Conservation (phyloP, 2,888 invertebrate species). For the Lithophane semibrunnea region DNA sequence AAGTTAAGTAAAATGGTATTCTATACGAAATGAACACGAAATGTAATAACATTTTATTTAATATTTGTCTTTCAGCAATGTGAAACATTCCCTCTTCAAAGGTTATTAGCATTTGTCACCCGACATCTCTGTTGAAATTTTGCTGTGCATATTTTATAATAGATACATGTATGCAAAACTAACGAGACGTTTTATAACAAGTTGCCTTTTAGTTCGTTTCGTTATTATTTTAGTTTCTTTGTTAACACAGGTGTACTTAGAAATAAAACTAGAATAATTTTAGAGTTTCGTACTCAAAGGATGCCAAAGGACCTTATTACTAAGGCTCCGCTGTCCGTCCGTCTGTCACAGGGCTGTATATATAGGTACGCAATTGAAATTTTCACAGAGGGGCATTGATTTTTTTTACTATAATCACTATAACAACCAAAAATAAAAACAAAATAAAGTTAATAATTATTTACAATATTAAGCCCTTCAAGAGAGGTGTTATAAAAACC, state of each 20-base stretch:
- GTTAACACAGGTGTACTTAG: not conserved
- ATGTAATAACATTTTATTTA: not conserved
- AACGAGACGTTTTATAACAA: not conserved
- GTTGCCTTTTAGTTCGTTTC: not conserved
- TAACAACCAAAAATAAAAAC: too few relatives aligned
- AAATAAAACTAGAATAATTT: not conserved
- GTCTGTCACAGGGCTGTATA: too few relatives aligned
- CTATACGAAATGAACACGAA: not conserved
- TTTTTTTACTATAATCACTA: too few relatives aligned
- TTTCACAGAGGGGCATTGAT: too few relatives aligned
- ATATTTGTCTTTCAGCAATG: not conserved
- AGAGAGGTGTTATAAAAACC: too few relatives aligned
- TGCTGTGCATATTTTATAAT: constrained; percentile 16
- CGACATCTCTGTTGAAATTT: not conserved
- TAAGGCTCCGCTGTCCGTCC: too few relatives aligned
- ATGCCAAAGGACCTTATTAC: too few relatives aligned
- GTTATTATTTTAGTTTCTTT: constrained; percentile 7
- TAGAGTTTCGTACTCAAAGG: not conserved
- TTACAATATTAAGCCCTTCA: too few relatives aligned
- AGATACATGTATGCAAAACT: not conserved
- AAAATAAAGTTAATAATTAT: too few relatives aligned
- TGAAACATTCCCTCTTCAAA: constrained; percentile 2
- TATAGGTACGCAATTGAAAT: too few relatives aligned
- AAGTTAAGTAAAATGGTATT: constrained; percentile 11
- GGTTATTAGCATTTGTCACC: constrained; percentile 25